A percentile compares a stretch with the other conserved stretches of the same genome.
Evolutionary conservation across 2,113 vertebrate genomes (phyloP).

Genomic region (Ptilorrhoa leucosticta): DNA sequence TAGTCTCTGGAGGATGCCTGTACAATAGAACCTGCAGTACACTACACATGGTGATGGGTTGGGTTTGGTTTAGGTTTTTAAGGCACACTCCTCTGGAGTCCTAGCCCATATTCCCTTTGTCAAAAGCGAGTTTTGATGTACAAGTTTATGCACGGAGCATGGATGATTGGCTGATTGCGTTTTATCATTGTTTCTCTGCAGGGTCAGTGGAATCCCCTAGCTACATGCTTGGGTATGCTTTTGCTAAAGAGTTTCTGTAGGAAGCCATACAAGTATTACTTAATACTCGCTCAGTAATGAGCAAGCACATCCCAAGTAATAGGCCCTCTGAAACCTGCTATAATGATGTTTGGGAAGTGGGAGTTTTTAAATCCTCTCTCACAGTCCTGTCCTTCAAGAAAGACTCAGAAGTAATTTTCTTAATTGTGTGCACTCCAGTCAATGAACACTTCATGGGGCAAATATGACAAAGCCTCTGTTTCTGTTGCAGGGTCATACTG

Average conservation of each 20-base stretch:
- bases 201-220: neutral
- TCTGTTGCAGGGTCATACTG: neutral
- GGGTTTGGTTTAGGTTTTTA: neutral
- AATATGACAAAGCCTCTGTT: neutral
- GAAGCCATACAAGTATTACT: neutral
- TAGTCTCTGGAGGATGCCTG: neutral
- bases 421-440: neutral
- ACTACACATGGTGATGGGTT: neutral
- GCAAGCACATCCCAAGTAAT: neutral
- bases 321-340: neutral
- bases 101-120: neutral
- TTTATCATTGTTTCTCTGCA: neutral
- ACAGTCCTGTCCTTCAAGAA: neutral
- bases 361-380: neutral
- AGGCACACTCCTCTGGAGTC: neutral
- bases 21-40: neutral
- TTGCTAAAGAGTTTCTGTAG: neutral
- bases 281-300: neutral
- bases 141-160: neutral
- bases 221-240: neutral
- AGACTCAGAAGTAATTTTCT: neutral
- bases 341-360: neutral
- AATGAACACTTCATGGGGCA: neutral
- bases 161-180: neutral
- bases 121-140: neutral